Base-by-base conservation (phyloP, 2,113 vertebrate genomes). In the Tragelaphus scriptus region DNA sequence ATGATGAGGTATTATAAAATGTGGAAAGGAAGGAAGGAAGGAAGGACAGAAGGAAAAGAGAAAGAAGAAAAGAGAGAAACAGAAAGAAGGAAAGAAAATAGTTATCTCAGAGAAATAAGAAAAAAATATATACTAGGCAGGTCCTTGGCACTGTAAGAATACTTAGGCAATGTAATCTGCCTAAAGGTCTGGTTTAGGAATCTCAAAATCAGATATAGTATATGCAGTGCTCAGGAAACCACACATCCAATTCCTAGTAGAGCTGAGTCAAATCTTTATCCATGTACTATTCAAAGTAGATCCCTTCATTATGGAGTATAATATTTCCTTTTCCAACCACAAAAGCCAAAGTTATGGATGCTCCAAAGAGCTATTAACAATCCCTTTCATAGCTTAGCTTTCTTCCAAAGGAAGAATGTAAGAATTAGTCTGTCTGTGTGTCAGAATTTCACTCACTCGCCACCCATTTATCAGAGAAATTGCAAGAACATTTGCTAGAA, bases 311-410 rank as follows among this genome's bases (percentile, higher is more conserved):
- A 56, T 56, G 21, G 40, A 71, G 23, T 56, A 7, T 19, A 92
- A 49, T 7, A 65, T 97, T 97, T 97, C 92, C 63, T 94, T 79
- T 75, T 85, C 91, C 21, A 85, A 94, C 88, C 85, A 65, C 88
- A 81, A 81, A 86, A 92, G 75, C 49, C 65, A 59, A 79, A 47
- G 13, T 44, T 26, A 11, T 2, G 12, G 85, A 95, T 79, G 65
- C 55, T 95, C 71, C 58, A 75, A 87, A 44, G 30, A 61, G 58
- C 55, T 58, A 75, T 92, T 85, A 92, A n/a, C 21, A 81, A 63
- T 77, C 30, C 51, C 8, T 49, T 77, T 92, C 65, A 61, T 71
- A 80, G 5, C n/a, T 85, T n/a, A 49, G 53, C 81, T 90, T 94
- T 59, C 88, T 89, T 97, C 88, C 59, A 58, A 55, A 71, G 92